phyloP scores from a whole-genome alignment of 2,888 invertebrate species.

The Eremobia ochroleuca region DNA sequence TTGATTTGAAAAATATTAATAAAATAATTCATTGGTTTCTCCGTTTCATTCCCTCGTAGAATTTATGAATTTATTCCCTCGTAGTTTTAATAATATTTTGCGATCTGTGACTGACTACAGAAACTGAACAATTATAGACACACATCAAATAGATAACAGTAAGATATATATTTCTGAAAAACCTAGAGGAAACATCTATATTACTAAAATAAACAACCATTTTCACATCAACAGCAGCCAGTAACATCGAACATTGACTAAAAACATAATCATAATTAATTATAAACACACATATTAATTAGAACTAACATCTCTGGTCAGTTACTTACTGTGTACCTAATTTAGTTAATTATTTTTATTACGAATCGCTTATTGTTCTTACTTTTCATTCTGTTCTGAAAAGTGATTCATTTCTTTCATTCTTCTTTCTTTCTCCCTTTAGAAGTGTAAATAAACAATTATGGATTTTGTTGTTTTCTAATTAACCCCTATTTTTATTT shows the following conservation, averaged over 20 bases:
- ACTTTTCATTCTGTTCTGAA: neutral
- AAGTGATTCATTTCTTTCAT: neutral
- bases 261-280: constrained; percentile 44
- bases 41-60: no score
- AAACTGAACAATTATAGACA: constrained; percentile 48
- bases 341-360: neutral
- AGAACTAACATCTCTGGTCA: constrained; percentile 11
- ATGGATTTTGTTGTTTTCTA: neutral
- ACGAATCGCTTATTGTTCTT: no score
- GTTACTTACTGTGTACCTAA: constrained; percentile 54
- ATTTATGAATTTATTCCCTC: no score
- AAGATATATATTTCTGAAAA: constrained; percentile 38
- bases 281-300: constrained; percentile 26
- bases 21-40: no score
- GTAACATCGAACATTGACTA: constrained; percentile 62
- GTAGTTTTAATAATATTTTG: no score
- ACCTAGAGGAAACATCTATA: constrained; percentile 49
- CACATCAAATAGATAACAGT: constrained; percentile 40
- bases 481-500: neutral
- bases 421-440: constrained; percentile 1
- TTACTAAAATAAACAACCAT: constrained; percentile 31
- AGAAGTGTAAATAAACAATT: neutral
- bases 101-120: constrained; percentile 34
- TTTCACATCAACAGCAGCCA: constrained; percentile 43
- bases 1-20: no score